Conservation (phyloP, 2,888 invertebrate species). For the Idaea biselata region DNA sequence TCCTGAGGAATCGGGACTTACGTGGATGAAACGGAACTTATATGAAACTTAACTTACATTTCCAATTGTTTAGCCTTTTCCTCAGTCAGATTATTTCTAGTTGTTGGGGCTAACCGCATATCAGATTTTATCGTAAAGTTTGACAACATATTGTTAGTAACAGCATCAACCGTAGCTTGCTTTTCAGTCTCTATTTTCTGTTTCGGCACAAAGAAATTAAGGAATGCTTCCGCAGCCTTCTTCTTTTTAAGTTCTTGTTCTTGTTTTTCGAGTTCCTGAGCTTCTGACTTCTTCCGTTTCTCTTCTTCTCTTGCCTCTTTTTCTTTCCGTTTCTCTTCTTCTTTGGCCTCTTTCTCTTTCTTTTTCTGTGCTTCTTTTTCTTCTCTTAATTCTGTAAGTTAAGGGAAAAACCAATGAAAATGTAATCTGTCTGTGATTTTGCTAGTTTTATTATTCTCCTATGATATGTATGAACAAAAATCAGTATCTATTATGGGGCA, state of each 20-base stretch:
- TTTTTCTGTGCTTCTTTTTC: constrained; percentile 67
- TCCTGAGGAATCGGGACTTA: too few species aligned
- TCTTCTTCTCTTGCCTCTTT: constrained; percentile 81
- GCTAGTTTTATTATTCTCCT: too few species aligned
- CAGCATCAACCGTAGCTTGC: constrained; percentile 45
- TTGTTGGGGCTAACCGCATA: constrained; percentile 91
- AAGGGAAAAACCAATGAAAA: constrained; percentile 5
- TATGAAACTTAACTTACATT: constrained; percentile 18
- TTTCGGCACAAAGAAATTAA: constrained; percentile 89
- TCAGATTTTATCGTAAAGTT: constrained; percentile 86
- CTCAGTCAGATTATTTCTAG: constrained; percentile 78
- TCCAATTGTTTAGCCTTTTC: constrained; percentile 80
- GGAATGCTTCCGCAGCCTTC: constrained; percentile 89
- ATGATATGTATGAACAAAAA: too few species aligned
- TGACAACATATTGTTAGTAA: constrained; percentile 64
- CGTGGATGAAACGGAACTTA: too few species aligned
- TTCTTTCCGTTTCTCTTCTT: constrained; percentile 73
- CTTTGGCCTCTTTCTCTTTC: constrained; percentile 71
- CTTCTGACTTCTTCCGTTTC: constrained; percentile 82
- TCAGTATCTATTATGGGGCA: too few species aligned
- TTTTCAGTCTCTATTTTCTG: constrained; percentile 69
- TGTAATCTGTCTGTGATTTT: neutral
- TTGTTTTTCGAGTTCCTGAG: constrained; percentile 82
- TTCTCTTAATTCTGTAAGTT: constrained; percentile 62
- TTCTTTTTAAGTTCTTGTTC: constrained; percentile 88